These are phyloP conservation scores for Vireo altiloquus DNA, from an alignment of 2,113 vertebrate species.

Conservation along the genomic window DNA sequence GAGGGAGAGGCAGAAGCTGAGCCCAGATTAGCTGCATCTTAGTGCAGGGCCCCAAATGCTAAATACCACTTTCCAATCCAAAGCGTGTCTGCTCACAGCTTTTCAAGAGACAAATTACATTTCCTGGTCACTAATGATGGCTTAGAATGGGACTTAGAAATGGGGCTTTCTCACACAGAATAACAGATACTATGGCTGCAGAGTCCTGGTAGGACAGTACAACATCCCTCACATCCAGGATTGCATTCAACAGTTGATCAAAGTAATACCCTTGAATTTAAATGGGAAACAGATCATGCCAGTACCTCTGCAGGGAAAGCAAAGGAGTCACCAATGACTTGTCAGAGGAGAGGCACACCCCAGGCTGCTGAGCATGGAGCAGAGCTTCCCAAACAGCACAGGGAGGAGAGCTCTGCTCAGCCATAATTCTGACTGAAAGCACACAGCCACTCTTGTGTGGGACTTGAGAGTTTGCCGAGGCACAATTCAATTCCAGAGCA, in stretches of 20 bases:
- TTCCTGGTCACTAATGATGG: background rate
- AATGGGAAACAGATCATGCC: background rate
- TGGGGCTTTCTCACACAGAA: background rate
- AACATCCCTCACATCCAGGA: background rate
- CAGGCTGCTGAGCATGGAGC: background rate
- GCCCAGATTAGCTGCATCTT: background rate
- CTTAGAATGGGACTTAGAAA: background rate
- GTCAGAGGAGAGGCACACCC: background rate
- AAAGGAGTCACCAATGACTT: background rate
- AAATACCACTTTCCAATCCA: background rate
- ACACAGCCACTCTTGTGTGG: background rate
- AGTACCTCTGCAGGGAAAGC: background rate
- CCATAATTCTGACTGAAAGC: background rate
- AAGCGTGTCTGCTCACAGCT: background rate
- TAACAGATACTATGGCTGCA: background rate
- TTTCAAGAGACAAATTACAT: background rate
- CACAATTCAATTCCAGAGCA: background rate
- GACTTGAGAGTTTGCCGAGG: background rate
- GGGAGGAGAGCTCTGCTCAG: background rate
- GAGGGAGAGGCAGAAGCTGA: background rate
- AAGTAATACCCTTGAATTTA: background rate
- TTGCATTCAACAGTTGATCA: background rate
- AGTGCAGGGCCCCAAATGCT: background rate
- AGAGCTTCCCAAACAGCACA: background rate
- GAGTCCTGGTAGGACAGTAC: background rate